phyloP scores from a whole-genome alignment of 2,113 vertebrate genomes.

The Podilymbus podiceps region DNA sequence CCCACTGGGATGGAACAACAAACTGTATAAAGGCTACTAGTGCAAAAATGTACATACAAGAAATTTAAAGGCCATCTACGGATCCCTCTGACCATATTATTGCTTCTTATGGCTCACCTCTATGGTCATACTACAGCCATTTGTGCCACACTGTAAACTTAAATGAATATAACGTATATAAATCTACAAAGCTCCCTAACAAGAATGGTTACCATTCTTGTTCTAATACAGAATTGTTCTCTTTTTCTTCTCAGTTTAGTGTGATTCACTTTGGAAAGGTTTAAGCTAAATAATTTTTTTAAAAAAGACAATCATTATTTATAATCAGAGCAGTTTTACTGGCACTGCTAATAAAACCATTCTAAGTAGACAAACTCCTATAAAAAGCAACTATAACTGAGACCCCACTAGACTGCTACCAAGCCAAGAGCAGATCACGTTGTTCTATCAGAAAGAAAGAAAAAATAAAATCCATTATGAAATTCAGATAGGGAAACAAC shows the following conservation, averaged over 20 bases:
- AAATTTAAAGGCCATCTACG: background rate
- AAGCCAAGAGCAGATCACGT: background rate
- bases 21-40: background rate
- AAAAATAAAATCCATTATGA: background rate
- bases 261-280: background rate
- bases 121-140: background rate
- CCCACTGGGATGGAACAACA: background rate
- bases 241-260: background rate
- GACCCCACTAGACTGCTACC: background rate
- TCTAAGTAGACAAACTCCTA: background rate
- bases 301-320: background rate
- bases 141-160: background rate
- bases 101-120: background rate
- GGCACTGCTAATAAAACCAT: background rate
- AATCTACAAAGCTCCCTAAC: background rate
- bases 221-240: background rate
- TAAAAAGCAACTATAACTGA: background rate
- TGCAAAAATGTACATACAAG: background rate
- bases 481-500: background rate
- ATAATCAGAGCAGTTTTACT: background rate
- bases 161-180: background rate
- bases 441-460: background rate
- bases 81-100: background rate
- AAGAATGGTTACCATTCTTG: background rate
- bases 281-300: background rate